phyloP scores from a whole-genome alignment of 2,113 vertebrate species.

The Bubo scandiacus region DNA sequence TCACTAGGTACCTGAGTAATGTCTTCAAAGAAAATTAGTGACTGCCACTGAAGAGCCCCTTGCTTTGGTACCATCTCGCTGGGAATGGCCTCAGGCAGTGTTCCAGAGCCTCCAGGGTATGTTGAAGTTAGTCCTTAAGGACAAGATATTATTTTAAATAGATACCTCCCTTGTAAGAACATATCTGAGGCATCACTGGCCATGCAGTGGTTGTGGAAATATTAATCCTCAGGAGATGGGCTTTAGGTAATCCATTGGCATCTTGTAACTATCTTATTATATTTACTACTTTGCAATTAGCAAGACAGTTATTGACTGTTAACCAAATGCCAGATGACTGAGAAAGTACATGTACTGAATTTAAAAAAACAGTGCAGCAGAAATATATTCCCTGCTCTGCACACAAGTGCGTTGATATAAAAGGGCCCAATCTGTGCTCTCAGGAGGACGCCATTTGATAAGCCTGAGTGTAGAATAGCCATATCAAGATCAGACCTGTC shows the following conservation, averaged over 20 bases:
- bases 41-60: neutral
- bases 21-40: neutral
- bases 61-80: neutral
- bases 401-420: neutral
- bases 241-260: neutral
- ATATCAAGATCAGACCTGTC: neutral
- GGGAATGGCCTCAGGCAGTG: neutral
- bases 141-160: neutral
- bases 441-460: neutral
- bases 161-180: neutral
- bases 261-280: conserved; percentile 9
- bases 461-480: neutral
- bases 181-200: neutral
- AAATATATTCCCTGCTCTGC: neutral
- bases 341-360: neutral
- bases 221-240: neutral
- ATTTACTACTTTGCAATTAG: conserved; percentile 16
- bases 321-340: neutral
- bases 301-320: neutral
- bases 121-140: neutral
- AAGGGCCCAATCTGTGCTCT: neutral
- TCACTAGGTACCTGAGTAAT: neutral
- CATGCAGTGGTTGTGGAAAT: neutral
- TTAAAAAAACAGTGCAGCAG: neutral
- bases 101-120: neutral